Evolutionary conservation across 1,140 invertebrate genomes (phyloP), one percentile per base, ranked within the genome.

Genomic region (Anastatus disparis): DNA sequence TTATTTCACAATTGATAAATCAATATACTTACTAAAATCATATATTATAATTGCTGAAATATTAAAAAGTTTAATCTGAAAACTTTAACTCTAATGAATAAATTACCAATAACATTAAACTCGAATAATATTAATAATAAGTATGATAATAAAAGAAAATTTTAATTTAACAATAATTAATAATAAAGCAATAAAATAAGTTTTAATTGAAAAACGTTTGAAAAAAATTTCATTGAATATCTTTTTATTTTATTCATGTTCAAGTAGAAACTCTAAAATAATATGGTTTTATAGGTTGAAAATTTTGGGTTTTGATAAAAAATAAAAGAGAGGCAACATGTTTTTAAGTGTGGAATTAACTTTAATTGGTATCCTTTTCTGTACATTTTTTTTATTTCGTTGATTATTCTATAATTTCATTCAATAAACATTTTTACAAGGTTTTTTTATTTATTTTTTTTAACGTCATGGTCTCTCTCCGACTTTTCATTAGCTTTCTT

Each of bases 281-380:
- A n/a, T 17, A 3, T 20, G 2, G 8, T 50, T 24, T 3, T 40
- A 13, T 20, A 9, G 50, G 10, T 44, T 42, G n/a, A 26, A 65
- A 20, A 42, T 13, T 65, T 42, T 44, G 24, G 50, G 46, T 55
- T 31, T n/a, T 26, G 0, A 42, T 55, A 29, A 13, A 27, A 55
- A 55, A 44, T 53, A 17, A 65, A 42, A 31, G 42, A 55, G 13
- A 55, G 24, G 35, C 38, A 29, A 40, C 10, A 44, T 55, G 35
- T 58, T 52, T 38, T 50, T 58, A 61, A 44, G 31, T 65, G 29
- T 56, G 31, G 29, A 55, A 56, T 65, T 42, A 66, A 65, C 17
- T 72, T 53, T 67, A 72, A 66, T 63, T 56, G 26, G 22, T 62
- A 58, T 64, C 31, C 48, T 72, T 35, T 66, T 50, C 31, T 72